These are phyloP conservation scores for Apodemia duryi DNA, from an alignment of 2,888 invertebrate species.

Conservation along the genomic window DNA sequence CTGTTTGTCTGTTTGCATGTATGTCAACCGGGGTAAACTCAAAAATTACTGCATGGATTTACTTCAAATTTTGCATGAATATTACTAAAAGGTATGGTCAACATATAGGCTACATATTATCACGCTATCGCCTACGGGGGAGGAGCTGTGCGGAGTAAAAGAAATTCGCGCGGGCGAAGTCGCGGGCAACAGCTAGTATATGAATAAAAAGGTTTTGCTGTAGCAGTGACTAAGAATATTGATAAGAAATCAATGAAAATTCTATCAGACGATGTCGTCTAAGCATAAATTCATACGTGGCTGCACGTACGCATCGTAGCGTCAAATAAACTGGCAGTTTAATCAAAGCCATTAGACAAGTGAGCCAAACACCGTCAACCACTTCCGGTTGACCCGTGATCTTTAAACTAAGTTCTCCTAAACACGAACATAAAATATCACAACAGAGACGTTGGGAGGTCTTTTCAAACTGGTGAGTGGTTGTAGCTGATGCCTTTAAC, in stretches of 20 bases:
- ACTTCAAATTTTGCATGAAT: too few relatives aligned
- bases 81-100: too few relatives aligned
- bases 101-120: too few relatives aligned
- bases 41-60: too few relatives aligned
- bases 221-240: not conserved
- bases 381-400: conserved; percentile 49
- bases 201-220: too few relatives aligned
- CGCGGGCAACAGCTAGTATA: too few relatives aligned
- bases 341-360: conserved; percentile 79
- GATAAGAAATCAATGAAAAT: conserved; percentile 49
- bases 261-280: conserved; percentile 62
- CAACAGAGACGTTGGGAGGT: conserved; percentile 42
- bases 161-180: too few relatives aligned
- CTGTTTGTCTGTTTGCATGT: too few relatives aligned
- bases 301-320: conserved; percentile 72
- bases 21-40: too few relatives aligned
- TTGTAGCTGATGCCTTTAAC: conserved; percentile 75
- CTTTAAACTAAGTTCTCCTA: conserved; percentile 35
- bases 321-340: conserved; percentile 79
- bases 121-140: too few relatives aligned
- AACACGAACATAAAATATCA: conserved; percentile 27
- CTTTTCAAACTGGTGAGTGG: conserved; percentile 57
- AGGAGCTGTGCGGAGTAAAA: too few relatives aligned
- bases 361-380: conserved; percentile 70
- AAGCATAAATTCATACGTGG: conserved; percentile 77